Conservation (phyloP, 2,113 vertebrate genomes). For the Vidua chalybeata region DNA sequence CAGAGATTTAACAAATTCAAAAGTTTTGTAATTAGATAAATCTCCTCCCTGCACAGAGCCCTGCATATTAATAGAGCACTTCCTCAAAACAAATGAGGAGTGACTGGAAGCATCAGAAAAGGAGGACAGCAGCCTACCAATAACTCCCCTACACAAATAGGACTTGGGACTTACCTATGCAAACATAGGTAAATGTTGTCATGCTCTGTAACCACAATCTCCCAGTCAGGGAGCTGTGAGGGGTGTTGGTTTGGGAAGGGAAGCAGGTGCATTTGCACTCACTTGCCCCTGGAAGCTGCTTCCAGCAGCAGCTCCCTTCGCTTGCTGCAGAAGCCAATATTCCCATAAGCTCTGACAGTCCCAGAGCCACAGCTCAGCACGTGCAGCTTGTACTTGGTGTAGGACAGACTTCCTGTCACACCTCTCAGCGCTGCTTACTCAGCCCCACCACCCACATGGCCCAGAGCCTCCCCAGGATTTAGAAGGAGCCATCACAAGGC, state of each 20-base stretch:
- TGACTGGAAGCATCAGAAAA: neutral
- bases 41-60: neutral
- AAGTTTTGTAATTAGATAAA: conserved; percentile 57
- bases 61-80: neutral
- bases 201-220: neutral
- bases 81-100: neutral
- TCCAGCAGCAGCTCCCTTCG: neutral
- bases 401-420: neutral
- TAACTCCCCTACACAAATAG: neutral
- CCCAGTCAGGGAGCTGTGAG: too few relatives aligned
- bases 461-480: neutral
- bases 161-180: neutral
- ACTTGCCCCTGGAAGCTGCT: neutral
- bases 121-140: neutral
- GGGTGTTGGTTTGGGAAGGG: neutral
- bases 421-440: neutral
- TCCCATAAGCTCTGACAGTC: neutral
- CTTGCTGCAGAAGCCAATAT: too few relatives aligned
- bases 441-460: neutral
- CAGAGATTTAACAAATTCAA: conserved; percentile 23
- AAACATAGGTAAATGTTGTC: neutral
- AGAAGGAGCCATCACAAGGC: neutral
- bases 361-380: neutral
- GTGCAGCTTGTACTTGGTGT: neutral
- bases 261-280: neutral